phyloP scores from a whole-genome alignment of 2,888 invertebrate species.

The Cerceris ruficornis region DNA sequence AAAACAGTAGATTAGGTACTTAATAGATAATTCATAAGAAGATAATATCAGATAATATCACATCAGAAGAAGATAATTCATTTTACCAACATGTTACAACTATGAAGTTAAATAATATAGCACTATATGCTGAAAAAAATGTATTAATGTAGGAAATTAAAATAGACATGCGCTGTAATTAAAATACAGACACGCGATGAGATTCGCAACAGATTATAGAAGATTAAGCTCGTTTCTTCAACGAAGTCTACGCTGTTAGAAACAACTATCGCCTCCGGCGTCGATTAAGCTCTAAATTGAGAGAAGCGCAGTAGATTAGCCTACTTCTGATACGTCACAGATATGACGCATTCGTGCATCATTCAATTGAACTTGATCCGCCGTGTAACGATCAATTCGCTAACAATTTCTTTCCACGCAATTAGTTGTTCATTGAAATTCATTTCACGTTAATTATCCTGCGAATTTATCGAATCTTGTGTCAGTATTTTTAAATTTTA shows the following conservation, averaged over 20 bases:
- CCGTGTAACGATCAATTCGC: background rate
- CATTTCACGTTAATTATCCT: too few species aligned
- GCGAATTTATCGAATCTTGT: too few species aligned
- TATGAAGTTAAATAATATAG: background rate
- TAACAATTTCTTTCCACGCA: too few species aligned
- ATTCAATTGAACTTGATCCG: conserved; percentile 8
- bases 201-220: conserved; percentile 1
- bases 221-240: conserved; percentile 24
- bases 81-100: background rate
- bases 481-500: too few species aligned
- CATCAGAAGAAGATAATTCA: too few species aligned
- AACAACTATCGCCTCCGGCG: conserved; percentile 13
- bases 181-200: too few species aligned
- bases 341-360: conserved; percentile 16
- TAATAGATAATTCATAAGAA: too few species aligned
- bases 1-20: too few species aligned
- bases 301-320: conserved; percentile 18
- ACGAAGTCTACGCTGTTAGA: conserved; percentile 11
- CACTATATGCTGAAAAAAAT: background rate
- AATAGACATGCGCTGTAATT: too few species aligned
- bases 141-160: too few species aligned
- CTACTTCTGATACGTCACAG: conserved; percentile 24
- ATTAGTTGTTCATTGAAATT: too few species aligned
- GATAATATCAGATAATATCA: too few species aligned
- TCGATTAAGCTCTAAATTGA: conserved; percentile 47